These are phyloP conservation scores for Acleris laterana DNA, from an alignment of 2,888 invertebrate genomes.

Conservation along the genomic window DNA sequence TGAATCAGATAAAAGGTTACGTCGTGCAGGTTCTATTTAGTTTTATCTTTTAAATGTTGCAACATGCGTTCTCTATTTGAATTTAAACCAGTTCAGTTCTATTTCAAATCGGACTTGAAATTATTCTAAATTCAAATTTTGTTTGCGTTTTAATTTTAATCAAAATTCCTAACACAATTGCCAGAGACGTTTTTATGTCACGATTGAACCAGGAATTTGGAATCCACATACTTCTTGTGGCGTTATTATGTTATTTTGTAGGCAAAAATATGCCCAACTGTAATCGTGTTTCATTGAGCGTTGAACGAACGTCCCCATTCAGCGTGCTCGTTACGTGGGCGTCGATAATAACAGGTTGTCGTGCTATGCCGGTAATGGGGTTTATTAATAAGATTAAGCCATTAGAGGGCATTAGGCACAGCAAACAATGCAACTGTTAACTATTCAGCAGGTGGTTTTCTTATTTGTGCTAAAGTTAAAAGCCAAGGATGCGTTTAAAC, in stretches of 20 bases:
- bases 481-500: not conserved
- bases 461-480: not conserved
- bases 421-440: conserved; percentile 33
- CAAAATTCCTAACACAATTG: conserved; percentile 44
- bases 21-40: conserved; percentile 16
- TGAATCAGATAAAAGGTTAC: conserved; percentile 17
- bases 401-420: conserved; percentile 55
- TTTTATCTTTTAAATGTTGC: conserved; percentile 14
- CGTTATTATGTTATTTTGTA: not conserved
- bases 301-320: conserved; percentile 22
- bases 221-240: conserved; percentile 41
- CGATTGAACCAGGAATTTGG: conserved; percentile 44
- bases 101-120: too few species aligned
- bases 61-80: conserved; percentile 16
- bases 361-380: conserved; percentile 46
- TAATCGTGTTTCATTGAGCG: conserved; percentile 16
- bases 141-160: not conserved
- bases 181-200: conserved; percentile 50
- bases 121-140: conserved; percentile 1
- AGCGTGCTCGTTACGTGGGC: conserved; percentile 45
- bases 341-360: conserved; percentile 59
- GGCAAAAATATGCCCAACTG: conserved; percentile 1
- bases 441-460: conserved; percentile 3
- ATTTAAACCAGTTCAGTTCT: conserved; percentile 1
- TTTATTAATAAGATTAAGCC: conserved; percentile 63